These are phyloP conservation scores for Linnaemya tessellans DNA, from an alignment of 2,888 invertebrate species.

Conservation along the genomic window DNA sequence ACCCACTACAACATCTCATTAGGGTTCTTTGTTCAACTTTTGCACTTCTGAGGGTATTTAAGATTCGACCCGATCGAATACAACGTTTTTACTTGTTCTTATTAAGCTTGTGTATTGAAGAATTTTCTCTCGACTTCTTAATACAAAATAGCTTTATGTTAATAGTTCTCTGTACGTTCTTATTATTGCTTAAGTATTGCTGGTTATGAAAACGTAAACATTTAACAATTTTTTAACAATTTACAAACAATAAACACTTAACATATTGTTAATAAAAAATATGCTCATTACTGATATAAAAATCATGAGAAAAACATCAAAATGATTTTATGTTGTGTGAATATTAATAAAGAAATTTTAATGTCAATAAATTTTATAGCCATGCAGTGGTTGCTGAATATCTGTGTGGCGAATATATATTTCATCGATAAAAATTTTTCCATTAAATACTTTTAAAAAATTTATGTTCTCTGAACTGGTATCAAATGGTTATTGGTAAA, in stretches of 20 bases:
- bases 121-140: too few relatives aligned
- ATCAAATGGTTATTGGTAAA: too few relatives aligned
- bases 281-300: background rate
- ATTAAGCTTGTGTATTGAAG: too few relatives aligned
- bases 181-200: background rate
- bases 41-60: too few relatives aligned
- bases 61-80: too few relatives aligned
- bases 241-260: slow-evolving; percentile 29
- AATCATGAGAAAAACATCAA: background rate
- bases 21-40: too few relatives aligned
- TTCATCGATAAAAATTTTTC: background rate
- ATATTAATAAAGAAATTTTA: background rate
- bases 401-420: background rate
- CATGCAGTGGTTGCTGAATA: background rate
- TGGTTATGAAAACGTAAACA: background rate
- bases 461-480: background rate
- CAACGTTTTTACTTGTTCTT: too few relatives aligned
- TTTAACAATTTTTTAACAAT: slow-evolving; percentile 39
- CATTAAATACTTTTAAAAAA: background rate
- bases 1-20: too few relatives aligned
- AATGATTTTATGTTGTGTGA: background rate
- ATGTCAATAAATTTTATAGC: slow-evolving; percentile 26
- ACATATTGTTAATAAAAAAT: slow-evolving; percentile 19
- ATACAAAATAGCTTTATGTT: too few relatives aligned
- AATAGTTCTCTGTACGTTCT: background rate